Evolutionary conservation across 2,888 invertebrate genomes (phyloP), one percentile per base, ranked within the genome.

Genomic region (Drosophila vallismaia): DNA sequence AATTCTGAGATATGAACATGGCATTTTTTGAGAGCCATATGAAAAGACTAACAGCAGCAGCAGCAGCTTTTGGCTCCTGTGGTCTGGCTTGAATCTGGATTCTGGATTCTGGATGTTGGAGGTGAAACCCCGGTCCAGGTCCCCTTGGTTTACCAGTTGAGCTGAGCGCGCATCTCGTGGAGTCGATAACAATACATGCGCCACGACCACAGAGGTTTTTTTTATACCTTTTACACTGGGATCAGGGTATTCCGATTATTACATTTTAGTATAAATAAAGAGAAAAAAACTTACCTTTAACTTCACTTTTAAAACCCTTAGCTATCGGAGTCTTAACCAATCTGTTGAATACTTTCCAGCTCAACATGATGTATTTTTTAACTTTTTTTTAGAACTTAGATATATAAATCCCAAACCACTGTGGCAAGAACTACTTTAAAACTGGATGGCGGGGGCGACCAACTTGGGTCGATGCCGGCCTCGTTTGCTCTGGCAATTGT

Each of bases 1-100:
- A 82, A 82, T 82, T 85, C 82, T 85, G 85, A 86, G 84, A 84
- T 88, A 86, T 86, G 88, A 86, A 88, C 82, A 77, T 74, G 73
- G 71, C 70, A 77, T 73, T 76, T 54, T 75, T 77, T 81, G 69
- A 71, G 66, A 59, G 64, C 51, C 75, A 70, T 78, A 79, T 77
- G 79, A 79, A 64, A 71, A 67, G 81, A 66, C 53, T 51, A 58
- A 62, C 64, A 48, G 83, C 70, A 46, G 60, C 46, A 38, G 51
- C 55, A 12, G 57, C 24, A 24, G 29, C 57, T 55, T 56, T 42
- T 69, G 52, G 46, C 52, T 42, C 46, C 36, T 31, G 29, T 12
- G 12, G 10, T 24, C 45, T 56, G 56, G 12, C 10, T 42, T 29
- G 36, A 36, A 36, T 36, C 50, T 24, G 38, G n/a, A 14, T 40